Base-by-base conservation (phyloP, 2,888 invertebrate genomes). In the Trypoxylon attenuatum region DNA sequence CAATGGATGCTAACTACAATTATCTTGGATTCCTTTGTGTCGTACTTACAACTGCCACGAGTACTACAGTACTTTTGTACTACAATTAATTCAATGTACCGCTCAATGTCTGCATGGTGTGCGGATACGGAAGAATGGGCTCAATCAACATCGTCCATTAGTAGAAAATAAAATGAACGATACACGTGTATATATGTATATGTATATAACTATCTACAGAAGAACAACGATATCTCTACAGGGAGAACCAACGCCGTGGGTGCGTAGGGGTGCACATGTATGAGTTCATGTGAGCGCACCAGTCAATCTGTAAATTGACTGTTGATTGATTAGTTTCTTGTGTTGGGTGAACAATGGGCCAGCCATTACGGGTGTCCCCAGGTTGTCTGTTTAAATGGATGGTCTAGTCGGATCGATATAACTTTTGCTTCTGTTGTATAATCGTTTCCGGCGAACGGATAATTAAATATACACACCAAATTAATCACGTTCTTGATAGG, bases 311-410 rank as follows among this genome's bases (percentile, higher is more conserved):
- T 56, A 69, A 67, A 71, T 73, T 71, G 73, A 65, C 66, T 70
- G 66, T 69, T 79, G 77, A 77, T 77, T 73, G 79, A 78, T 78
- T 76, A 68, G 65, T 68, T 60, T 56, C 55, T 68, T 68, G 43
- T 65, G 43, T 67, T 49, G 45, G 51, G 55, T 47, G 65, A 59
- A 55, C 55, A 67, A 65, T 47, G 38, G 39, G 18, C 46, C 41
- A 52, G 54, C 67, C 55, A 67, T 60, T 65, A 65, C 65, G 33
- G 27, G 22, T n/a, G n/a, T n/a, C n/a, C n/a, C n/a, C n/a, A n/a
- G n/a, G n/a, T n/a, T n/a, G n/a, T n/a, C n/a, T n/a, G n/a, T n/a
- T n/a, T n/a, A n/a, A n/a, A n/a, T n/a, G n/a, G n/a, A n/a, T n/a
- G n/a, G n/a, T n/a, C n/a, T n/a, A n/a, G n/a, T 29, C 21, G 8